Evolutionary conservation across 2,113 vertebrate genomes (phyloP).

Genomic region (Serilophus lunatus): DNA sequence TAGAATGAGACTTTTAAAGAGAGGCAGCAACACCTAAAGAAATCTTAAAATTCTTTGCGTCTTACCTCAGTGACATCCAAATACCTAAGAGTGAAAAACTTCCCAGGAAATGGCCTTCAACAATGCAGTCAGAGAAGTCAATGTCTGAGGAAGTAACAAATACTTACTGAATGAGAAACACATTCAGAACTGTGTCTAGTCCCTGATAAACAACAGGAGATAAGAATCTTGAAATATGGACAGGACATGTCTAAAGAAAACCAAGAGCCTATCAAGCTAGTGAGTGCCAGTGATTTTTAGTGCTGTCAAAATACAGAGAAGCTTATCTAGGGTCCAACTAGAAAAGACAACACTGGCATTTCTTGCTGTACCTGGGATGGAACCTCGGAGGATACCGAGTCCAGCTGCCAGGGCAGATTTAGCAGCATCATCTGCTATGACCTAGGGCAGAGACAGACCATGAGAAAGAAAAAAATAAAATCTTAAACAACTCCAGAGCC

Average conservation of each 20-base stretch:
- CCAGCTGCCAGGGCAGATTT: not conserved
- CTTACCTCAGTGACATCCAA: not conserved
- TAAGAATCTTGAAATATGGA: not conserved
- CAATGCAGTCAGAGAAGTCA: not conserved
- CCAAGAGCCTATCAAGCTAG: not conserved
- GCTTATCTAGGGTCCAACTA: not conserved
- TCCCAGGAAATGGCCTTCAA: not conserved
- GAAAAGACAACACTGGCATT: not conserved
- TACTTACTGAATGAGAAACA: not conserved
- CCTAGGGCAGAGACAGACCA: not conserved
- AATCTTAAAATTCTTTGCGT: not conserved
- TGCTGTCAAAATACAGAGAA: not conserved
- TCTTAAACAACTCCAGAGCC: not conserved
- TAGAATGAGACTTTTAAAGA: not conserved
- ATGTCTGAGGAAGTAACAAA: not conserved
- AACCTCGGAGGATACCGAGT: not conserved
- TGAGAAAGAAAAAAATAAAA: not conserved
- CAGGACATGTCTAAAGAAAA: not conserved
- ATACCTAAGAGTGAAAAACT: not conserved
- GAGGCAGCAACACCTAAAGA: not conserved
- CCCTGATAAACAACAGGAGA: not conserved
- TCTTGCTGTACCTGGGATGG: not conserved
- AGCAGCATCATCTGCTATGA: not conserved
- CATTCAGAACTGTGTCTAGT: not conserved
- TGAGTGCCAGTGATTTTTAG: not conserved